phyloP scores from a whole-genome alignment of 2,113 vertebrate species.

The Pedionomus torquatus region DNA sequence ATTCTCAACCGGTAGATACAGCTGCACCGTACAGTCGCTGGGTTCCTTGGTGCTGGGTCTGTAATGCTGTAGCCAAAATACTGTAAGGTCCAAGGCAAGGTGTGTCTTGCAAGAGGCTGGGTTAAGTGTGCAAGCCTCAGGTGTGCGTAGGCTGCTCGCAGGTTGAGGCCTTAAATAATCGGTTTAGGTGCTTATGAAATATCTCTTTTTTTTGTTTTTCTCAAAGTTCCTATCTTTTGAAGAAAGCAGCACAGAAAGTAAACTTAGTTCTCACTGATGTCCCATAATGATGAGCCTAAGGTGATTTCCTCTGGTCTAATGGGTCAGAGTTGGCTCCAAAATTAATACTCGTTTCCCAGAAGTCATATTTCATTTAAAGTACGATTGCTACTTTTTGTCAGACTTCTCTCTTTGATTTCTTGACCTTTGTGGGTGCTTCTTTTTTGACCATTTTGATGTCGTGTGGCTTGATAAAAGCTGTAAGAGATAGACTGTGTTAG shows the following conservation, averaged over 20 bases:
- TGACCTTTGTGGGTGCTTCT: neutral
- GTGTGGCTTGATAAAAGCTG: slow-evolving; percentile 43
- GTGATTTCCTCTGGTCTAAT: neutral
- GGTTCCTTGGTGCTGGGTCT: neutral
- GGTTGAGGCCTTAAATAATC: neutral
- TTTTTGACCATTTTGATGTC: slow-evolving; percentile 10
- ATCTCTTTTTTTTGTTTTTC: neutral
- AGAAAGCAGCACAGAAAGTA: neutral
- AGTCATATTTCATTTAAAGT: neutral
- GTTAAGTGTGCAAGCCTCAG: neutral
- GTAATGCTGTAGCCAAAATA: neutral
- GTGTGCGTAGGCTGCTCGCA: neutral
- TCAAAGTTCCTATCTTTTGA: neutral
- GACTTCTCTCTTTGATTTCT: neutral
- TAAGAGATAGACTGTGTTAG: neutral
- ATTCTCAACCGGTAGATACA: neutral
- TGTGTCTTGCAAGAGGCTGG: neutral
- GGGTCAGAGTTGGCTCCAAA: neutral
- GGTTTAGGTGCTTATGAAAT: neutral
- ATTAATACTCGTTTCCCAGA: neutral
- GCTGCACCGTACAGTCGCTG: neutral
- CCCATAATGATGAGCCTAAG: neutral
- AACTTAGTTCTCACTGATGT: neutral
- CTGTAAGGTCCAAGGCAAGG: neutral
- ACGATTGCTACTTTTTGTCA: slow-evolving; percentile 4